phyloP scores from a whole-genome alignment of 37 sponge, comb jelly and placozoan genomes.

The Dysidea cf. avara region DNA sequence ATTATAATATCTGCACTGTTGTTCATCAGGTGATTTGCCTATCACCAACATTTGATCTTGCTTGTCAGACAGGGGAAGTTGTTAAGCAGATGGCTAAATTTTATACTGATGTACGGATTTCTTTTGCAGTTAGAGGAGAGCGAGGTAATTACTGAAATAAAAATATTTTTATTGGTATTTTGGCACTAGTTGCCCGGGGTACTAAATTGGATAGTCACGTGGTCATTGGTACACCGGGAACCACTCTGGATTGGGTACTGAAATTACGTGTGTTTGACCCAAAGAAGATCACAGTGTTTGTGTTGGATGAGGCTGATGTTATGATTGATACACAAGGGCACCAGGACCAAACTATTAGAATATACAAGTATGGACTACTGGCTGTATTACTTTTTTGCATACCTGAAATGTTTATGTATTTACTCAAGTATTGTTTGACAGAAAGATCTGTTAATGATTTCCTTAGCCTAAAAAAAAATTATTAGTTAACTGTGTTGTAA shows the following conservation, averaged over 20 bases:
- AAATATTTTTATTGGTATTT: no score
- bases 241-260: conserved; percentile 84
- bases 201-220: conserved; percentile 64
- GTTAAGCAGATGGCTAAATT: conserved; percentile 79
- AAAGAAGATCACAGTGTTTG: conserved; percentile 71
- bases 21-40: conserved; percentile 74
- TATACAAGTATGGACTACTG: conserved; percentile 80
- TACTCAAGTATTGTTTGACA: no score
- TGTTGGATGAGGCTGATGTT: conserved; percentile 95
- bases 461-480: no score
- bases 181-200: conserved; percentile 17
- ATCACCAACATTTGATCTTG: conserved; percentile 94
- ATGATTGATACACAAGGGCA: conserved; percentile 94
- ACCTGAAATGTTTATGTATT: no score
- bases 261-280: conserved; percentile 74
- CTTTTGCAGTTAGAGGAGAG: conserved; percentile 79
- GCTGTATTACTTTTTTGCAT: no score
- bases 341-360: conserved; percentile 90
- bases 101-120: conserved; percentile 47
- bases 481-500: background rate
- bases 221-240: conserved; percentile 91
- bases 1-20: background rate
- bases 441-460: no score
- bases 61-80: conserved; percentile 85
- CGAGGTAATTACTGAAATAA: no score